Conservation (phyloP, 2,113 vertebrate species). For the Climacteris rufus region DNA sequence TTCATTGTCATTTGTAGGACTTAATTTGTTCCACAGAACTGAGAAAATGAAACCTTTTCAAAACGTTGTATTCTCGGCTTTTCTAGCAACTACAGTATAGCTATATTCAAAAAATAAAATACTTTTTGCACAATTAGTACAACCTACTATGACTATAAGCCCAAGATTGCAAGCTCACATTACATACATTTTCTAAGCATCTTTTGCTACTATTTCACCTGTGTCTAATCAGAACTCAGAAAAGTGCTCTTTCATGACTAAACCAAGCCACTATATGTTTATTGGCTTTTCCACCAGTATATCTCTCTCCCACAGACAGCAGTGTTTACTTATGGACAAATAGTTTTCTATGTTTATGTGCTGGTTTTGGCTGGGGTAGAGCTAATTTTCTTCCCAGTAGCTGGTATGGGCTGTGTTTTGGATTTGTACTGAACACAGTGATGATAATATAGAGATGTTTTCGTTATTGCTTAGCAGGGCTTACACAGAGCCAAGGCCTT, state of each 20-base stretch:
- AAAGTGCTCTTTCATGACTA: neutral
- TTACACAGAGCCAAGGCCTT: neutral
- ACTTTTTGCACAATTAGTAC: neutral
- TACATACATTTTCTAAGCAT: neutral
- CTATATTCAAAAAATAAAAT: neutral
- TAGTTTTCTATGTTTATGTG: neutral
- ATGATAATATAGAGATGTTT: neutral
- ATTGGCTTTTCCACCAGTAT: neutral
- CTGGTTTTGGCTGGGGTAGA: neutral
- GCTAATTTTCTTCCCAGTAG: neutral
- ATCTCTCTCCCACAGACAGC: neutral
- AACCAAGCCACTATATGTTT: neutral
- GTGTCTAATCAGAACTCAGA: neutral
- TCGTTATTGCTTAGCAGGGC: neutral
- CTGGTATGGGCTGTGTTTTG: neutral
- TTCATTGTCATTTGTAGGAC: neutral
- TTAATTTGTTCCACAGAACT: neutral
- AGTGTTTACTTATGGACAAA: neutral
- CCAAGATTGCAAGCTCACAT: neutral
- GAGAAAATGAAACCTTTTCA: neutral
- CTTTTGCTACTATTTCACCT: neutral
- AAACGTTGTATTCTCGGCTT: fast-evolving
- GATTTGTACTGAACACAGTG: neutral
- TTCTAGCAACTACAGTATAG: neutral
- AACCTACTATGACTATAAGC: neutral